phyloP scores from a whole-genome alignment of 2,113 vertebrate species.

The Phylloscopus whistleri region DNA sequence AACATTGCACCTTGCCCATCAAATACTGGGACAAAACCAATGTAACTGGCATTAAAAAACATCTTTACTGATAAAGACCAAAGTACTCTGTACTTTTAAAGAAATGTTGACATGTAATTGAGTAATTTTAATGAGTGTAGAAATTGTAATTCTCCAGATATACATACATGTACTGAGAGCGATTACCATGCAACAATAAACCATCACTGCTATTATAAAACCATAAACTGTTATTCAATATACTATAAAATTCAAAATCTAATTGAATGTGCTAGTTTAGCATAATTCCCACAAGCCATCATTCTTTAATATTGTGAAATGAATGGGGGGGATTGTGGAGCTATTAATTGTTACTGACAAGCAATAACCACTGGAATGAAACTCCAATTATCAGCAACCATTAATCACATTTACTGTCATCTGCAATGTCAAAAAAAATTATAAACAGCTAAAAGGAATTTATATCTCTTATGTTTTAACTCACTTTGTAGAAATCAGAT shows the following conservation, averaged over 20 bases:
- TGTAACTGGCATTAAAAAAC: not conserved
- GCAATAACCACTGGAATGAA: constrained; percentile 81
- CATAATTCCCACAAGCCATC: constrained; percentile 72
- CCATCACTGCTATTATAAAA: constrained; percentile 70
- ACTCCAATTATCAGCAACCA: constrained; percentile 79
- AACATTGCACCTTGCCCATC: not conserved
- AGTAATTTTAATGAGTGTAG: constrained; percentile 57
- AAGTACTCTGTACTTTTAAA: constrained; percentile 28
- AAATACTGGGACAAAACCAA: not conserved
- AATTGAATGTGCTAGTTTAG: constrained; percentile 76
- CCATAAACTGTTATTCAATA: constrained; percentile 73
- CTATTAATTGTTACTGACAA: constrained; percentile 84
- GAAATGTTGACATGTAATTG: constrained; percentile 32
- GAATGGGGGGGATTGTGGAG: constrained; percentile 70
- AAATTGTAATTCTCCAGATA: constrained; percentile 60
- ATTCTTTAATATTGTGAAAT: constrained; percentile 77
- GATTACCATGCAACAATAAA: constrained; percentile 69
- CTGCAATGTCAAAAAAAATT: constrained; percentile 70
- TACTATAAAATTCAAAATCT: constrained; percentile 74
- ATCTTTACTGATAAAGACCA: not conserved
- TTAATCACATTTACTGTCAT: constrained; percentile 85
- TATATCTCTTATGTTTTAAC: constrained; percentile 20
- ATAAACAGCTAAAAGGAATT: constrained; percentile 57
- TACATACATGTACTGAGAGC: constrained; percentile 60
- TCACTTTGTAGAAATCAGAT: constrained; percentile 35